phyloP scores from a whole-genome alignment of 2,797 vertebrate genomes.

The Myotis daubentonii region DNA sequence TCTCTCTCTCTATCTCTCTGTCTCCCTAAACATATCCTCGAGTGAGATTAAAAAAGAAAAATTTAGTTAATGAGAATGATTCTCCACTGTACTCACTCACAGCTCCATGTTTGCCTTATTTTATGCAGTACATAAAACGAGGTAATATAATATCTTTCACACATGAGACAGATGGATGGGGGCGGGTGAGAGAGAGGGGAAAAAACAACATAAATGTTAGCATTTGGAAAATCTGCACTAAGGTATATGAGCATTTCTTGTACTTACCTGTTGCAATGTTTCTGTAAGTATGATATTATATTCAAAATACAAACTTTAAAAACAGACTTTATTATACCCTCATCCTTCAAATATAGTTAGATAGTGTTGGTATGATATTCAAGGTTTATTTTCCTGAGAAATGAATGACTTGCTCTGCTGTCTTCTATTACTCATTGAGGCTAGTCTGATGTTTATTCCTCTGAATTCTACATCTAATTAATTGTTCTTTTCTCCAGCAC shows the following conservation, averaged over 20 bases:
- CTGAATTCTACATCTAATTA: constrained; percentile 20
- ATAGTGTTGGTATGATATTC: neutral
- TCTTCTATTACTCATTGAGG: neutral
- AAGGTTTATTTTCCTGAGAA: constrained; percentile 1
- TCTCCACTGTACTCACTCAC: neutral
- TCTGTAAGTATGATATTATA: neutral
- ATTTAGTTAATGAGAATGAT: constrained; percentile 9
- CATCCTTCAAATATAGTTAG: neutral
- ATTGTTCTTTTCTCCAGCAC: neutral
- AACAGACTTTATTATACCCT: neutral
- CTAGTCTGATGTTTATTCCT: neutral
- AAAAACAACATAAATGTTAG: neutral
- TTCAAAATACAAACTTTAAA: neutral
- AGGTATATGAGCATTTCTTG: neutral
- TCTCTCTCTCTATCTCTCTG: no score
- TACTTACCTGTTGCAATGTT: neutral
- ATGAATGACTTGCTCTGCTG: neutral
- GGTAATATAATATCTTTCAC: neutral
- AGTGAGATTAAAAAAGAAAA: neutral
- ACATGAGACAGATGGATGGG: neutral
- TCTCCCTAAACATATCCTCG: neutral
- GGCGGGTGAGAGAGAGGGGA: no score
- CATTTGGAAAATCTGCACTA: neutral
- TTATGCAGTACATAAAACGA: neutral
- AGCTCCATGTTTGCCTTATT: neutral